phyloP scores from a whole-genome alignment of 2,113 vertebrate genomes.

The Xiphias gladius region DNA sequence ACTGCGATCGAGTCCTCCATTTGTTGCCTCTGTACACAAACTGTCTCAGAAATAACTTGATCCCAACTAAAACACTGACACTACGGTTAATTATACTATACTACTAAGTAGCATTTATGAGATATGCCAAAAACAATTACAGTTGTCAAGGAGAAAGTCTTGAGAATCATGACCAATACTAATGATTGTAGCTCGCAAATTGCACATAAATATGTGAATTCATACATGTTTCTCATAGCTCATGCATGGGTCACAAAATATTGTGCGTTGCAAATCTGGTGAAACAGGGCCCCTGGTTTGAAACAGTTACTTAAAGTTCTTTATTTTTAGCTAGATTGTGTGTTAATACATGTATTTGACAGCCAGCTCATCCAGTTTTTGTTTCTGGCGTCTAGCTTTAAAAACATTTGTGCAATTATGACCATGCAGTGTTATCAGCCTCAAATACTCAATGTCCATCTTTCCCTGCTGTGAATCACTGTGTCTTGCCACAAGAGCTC shows the following conservation, averaged over 20 bases:
- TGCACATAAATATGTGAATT: too few species aligned
- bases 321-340: not conserved
- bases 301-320: too few species aligned
- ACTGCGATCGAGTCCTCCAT: not conserved
- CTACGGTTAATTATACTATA: too few species aligned
- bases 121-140: too few species aligned
- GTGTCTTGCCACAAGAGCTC: conserved; percentile 30
- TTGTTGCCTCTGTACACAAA: not conserved
- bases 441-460: conserved; percentile 28
- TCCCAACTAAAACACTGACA: too few species aligned
- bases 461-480: conserved; percentile 19
- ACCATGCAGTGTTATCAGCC: conserved; percentile 7
- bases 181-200: not conserved
- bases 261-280: too few species aligned
- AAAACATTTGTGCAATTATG: conserved; percentile 17
- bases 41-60: not conserved
- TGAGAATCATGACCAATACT: not conserved
- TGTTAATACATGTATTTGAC: not conserved
- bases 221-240: too few species aligned
- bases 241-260: too few species aligned
- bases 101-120: too few species aligned
- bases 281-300: too few species aligned
- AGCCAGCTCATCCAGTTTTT: not conserved
- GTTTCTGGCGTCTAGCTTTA: conserved; percentile 3
- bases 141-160: not conserved